Evolutionary conservation across 1,140 invertebrate species (phyloP).

Genomic region (Ceratina australensis): DNA sequence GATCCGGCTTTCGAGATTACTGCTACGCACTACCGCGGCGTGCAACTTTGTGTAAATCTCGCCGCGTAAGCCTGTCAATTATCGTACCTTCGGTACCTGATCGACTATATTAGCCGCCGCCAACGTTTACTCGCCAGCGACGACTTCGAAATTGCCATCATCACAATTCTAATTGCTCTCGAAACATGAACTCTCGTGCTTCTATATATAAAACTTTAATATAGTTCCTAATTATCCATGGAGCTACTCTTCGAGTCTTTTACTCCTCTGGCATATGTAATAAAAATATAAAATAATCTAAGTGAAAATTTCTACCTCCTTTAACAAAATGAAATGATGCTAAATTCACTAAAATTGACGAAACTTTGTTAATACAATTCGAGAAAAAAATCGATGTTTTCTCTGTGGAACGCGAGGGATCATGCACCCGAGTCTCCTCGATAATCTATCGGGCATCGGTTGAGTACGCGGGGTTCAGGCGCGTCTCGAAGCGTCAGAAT

Average conservation of each 20-base stretch:
- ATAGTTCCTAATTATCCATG: too few relatives aligned
- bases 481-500: constrained; percentile 41
- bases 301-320: too few relatives aligned
- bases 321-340: too few relatives aligned
- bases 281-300: too few relatives aligned
- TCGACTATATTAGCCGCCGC: constrained; percentile 22
- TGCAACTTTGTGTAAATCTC: constrained; percentile 47
- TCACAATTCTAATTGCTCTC: neutral
- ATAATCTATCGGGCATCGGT: constrained; percentile 2
- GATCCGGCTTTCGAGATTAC: constrained; percentile 28
- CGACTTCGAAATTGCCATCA: neutral
- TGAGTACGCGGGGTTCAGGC: constrained; percentile 1
- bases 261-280: too few relatives aligned
- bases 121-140: neutral
- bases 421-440: neutral
- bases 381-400: neutral
- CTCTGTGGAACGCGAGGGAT: neutral
- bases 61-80: constrained; percentile 46
- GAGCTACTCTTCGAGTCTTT: too few relatives aligned
- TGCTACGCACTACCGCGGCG: neutral
- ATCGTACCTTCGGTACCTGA: constrained; percentile 37
- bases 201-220: too few relatives aligned
- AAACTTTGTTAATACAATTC: too few relatives aligned
- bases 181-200: too few relatives aligned
- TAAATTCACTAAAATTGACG: too few relatives aligned